phyloP scores from a whole-genome alignment of 2,888 invertebrate genomes.

The Volucella zonaria region DNA sequence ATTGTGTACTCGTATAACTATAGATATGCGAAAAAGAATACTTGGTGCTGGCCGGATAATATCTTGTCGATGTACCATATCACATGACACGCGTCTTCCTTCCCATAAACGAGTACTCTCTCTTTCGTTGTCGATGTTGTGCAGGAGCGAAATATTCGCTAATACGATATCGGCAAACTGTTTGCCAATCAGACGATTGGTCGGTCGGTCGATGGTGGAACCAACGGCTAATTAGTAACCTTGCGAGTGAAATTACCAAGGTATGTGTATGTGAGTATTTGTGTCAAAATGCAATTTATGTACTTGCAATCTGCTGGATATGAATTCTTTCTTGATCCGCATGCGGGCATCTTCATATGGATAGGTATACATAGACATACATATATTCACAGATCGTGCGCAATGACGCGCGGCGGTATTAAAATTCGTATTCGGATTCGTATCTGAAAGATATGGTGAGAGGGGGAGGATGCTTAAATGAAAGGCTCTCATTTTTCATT shows the following conservation, averaged over 20 bases:
- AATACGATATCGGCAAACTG: slow-evolving; percentile 12
- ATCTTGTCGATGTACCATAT: slow-evolving; percentile 63
- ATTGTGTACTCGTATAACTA: not conserved
- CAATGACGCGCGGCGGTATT: not conserved
- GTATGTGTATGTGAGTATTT: not conserved
- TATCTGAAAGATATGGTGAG: not conserved
- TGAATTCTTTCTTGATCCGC: slow-evolving; percentile 28
- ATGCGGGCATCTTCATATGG: not conserved
- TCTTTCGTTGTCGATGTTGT: slow-evolving; percentile 32
- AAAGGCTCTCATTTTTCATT: slow-evolving; percentile 64
- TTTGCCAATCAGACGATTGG: not conserved
- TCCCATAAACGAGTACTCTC: slow-evolving; percentile 38
- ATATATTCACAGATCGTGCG: no score
- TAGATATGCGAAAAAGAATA: slow-evolving; percentile 46
- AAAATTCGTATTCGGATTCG: no score
- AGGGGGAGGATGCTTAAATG: slow-evolving; percentile 39
- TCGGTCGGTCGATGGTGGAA: slow-evolving; percentile 24
- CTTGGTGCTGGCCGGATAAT: slow-evolving; percentile 33
- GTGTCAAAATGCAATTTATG: slow-evolving; percentile 72
- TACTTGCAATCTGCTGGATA: slow-evolving; percentile 66
- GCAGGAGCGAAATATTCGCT: not conserved
- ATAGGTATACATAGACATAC: no score
- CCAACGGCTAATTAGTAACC: slow-evolving; percentile 65
- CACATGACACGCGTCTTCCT: slow-evolving; percentile 70
- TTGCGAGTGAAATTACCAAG: slow-evolving; percentile 65